phyloP scores from a whole-genome alignment of 2,888 invertebrate species.

The Pantelozetes paolii region DNA sequence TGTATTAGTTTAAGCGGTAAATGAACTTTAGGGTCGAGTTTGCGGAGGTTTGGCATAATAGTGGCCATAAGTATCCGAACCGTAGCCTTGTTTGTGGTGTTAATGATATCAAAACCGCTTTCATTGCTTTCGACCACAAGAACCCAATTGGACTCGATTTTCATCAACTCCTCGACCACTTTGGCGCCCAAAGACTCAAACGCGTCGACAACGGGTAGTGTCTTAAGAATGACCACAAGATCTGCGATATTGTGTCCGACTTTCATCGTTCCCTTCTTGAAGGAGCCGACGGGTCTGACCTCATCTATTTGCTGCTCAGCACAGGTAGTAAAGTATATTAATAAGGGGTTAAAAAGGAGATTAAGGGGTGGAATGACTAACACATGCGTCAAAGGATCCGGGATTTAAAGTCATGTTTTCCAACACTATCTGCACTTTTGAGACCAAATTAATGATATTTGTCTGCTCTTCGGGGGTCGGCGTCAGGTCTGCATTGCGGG shows the following conservation, averaged over 20 bases:
- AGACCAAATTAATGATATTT: slow-evolving; percentile 83
- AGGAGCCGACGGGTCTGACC: slow-evolving; percentile 93
- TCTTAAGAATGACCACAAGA: slow-evolving; percentile 92
- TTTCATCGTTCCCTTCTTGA: slow-evolving; percentile 96
- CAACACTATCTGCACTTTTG: slow-evolving; percentile 87
- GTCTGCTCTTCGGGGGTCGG: slow-evolving; percentile 87
- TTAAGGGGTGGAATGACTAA: slow-evolving; percentile 37
- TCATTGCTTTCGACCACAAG: slow-evolving; percentile 47
- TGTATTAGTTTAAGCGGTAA: slow-evolving; percentile 69
- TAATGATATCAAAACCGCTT: slow-evolving; percentile 72
- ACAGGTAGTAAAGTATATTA: neutral
- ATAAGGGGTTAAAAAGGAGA: neutral
- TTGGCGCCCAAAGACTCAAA: slow-evolving; percentile 86
- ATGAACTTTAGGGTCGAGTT: slow-evolving; percentile 80
- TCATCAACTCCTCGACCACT: slow-evolving; percentile 77
- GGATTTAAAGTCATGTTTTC: slow-evolving; percentile 93
- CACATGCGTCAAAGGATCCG: slow-evolving; percentile 84
- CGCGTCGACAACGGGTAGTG: slow-evolving; percentile 90
- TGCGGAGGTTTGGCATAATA: slow-evolving; percentile 84
- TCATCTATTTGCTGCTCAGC: slow-evolving; percentile 75
- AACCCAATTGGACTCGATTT: slow-evolving; percentile 53
- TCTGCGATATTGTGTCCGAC: slow-evolving; percentile 92
- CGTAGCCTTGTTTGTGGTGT: slow-evolving; percentile 71
- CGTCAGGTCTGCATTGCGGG: slow-evolving; percentile 80
- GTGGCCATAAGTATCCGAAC: slow-evolving; percentile 90